Base-by-base conservation (phyloP, 2,888 invertebrate species). In the Malthinus flaveolus region DNA sequence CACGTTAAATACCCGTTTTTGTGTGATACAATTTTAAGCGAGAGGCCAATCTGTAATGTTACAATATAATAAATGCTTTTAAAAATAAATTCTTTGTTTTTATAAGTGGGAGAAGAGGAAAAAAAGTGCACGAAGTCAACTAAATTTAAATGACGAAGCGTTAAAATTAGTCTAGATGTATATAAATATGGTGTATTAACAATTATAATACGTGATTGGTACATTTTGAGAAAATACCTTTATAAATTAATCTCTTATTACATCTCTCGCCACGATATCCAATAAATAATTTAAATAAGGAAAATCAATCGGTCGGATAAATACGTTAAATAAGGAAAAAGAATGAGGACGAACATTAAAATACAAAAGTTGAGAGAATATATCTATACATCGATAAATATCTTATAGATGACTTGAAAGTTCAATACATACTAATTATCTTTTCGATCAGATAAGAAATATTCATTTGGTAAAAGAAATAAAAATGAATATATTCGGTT, bases 381-480 rank as follows among this genome's bases (percentile, higher is more conserved):
- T 72, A 73, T 71, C 71, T 70, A 73, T 71, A 73, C 68, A 71
- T 74, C 75, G 75, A 76, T 75, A 75, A 75, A 75, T 75, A 75
- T 75, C 74, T 68, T 47, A 60, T 68, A 75, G 75, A 77, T 77
- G 77, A 77, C 77, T 77, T 75, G 77, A 75, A 77, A 73, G 74
- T 76, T 77, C 77, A 75, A 77, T 77, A 77, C 77, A 75, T 77
- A 77, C 77, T 77, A 77, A 77, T 77, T 77, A 77, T 77, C 74
- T 76, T 74, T 72, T 72, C 69, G 71, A 77, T 77, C 77, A 76
- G 77, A 77, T 77, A 77, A 77, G 75, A 62, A 66, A 68, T 73
- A 73, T 74, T 75, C 76, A 75, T 76, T 75, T 75, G 64, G 65
- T 74, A 71, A 75, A 73, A 75, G 69, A 67, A 71, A 71, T 70